A percentile compares a stretch with the other conserved stretches of the same genome.
These are phyloP conservation scores for Aphelocoma coerulescens DNA, from an alignment of 2,113 vertebrate species.

Conservation along the genomic window DNA sequence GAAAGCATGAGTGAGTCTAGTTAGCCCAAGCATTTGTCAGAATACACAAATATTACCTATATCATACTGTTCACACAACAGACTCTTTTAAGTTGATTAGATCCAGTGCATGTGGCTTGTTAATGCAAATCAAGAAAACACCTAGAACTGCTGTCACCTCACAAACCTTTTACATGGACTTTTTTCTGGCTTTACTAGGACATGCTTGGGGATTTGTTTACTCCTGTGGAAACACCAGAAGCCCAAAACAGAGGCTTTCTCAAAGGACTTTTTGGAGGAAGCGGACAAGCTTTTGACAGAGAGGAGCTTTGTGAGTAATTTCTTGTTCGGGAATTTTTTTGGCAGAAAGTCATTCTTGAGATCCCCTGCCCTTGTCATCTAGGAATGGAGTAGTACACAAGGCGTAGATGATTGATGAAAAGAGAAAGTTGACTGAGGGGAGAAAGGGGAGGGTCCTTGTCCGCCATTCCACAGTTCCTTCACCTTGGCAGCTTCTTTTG, in stretches of 20 bases:
- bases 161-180: not conserved
- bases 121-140: not conserved
- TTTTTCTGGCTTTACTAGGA: constrained; percentile 76
- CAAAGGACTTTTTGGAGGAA: constrained; percentile 96
- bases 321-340: not conserved
- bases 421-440: not conserved
- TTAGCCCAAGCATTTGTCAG: not conserved
- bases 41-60: not conserved
- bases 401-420: not conserved
- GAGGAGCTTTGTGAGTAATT: constrained; percentile 93
- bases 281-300: constrained; percentile 90
- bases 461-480: not conserved
- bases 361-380: not conserved
- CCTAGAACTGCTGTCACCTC: not conserved
- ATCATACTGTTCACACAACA: not conserved
- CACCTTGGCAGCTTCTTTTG: not conserved
- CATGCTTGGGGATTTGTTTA: constrained; percentile 97
- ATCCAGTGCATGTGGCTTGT: not conserved
- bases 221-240: constrained; percentile 94
- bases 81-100: not conserved
- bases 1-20: not conserved
- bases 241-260: constrained; percentile 96
- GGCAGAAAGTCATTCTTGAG: not conserved
- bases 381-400: not conserved
- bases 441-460: not conserved